Base-by-base conservation (phyloP, 2,797 vertebrate species). In the Melopsittacus undulatus region DNA sequence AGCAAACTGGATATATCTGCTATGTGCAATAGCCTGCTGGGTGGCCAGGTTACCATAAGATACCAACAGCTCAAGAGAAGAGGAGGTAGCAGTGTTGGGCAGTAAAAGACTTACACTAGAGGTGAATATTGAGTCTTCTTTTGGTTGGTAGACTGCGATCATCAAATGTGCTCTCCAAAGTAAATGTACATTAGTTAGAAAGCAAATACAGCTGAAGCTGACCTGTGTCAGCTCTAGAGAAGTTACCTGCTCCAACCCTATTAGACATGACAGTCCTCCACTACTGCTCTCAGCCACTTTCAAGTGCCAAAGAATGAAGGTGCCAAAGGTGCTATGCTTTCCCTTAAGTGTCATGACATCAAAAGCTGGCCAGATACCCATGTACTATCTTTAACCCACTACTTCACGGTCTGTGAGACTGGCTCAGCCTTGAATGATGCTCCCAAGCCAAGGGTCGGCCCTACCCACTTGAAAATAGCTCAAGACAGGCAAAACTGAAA, bases 31-130 rank as follows among this genome's bases (percentile, higher is more conserved):
- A 92, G 77, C 73, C 73, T 85, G 56, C 77, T 45, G 81, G 42
- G 77, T 92, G 77, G 70, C 85, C 73, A 54, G 43, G 70, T 79
- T 84, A 85, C 48, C 43, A 0, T 75, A 92, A 94, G 76, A 88
- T 73, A 92, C 87, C 78, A 92, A 92, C 87, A 94, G 89, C 83
- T 95, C 86, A 94, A 82, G 87, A 97, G 92, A 95, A 97, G 87
- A 96, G 95, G 91, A 91, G 91, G 92, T 91, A 94, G 93, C 89
- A 86, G 87, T 92, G 88, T 92, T 88, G 80, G 96, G 96, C 95
- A 97, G 95, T 91, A 93, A 87, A 93, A 86, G 80, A 95, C 83
- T 95, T 95, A 87, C 36, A 82, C 75, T 87, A 79, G 80, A 92
- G 89, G 90, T 66, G 92, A 95, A 32, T 92, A 84, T 90, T 94